Base-by-base conservation (phyloP, 2,113 vertebrate species). In the Malurus alboscapulatus region DNA sequence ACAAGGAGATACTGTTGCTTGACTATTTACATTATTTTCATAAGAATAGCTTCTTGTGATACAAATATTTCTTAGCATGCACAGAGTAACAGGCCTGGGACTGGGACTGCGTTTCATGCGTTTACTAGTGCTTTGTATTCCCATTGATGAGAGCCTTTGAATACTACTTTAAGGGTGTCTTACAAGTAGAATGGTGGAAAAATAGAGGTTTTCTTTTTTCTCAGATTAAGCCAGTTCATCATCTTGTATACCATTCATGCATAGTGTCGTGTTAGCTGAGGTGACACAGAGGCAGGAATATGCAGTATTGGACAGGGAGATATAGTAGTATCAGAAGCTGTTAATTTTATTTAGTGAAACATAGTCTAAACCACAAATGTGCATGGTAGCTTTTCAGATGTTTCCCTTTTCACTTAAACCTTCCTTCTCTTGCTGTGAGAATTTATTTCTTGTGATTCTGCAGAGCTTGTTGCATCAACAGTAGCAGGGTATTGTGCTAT, bases 51-150 rank as follows among this genome's bases (percentile, higher is more conserved):
- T 63, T 72, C 32, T 51, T 78, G 42, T 40, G 24, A 45, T 44
- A 3, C 0, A 0, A 34, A 36, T 11, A 14, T 24, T 59, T 88
- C 62, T 40, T 71, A 24, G 0, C 11, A 25, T 57, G 29, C 26
- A 14, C 30, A 17, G n/a, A 83, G 25, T 3, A 48, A 32, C 53
- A 48, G 42, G 27, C 48, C 17, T 68, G 45, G 51, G 25, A 40
- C 30, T 53, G 59, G 44, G 50, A 24, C 7, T 4, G 4, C 26
- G 12, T 53, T 87, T 84, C 12, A 8, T 34, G 18, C 26, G 14
- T 69, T 92, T 66, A 42, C 34, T 12, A 57, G 4, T 48, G 36
- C 16, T 80, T 80, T 91, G 12, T 40, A 57, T 45, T 77, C 11
- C 27, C 7, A 0, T 47, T 51, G 26, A 79, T 45, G 55, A 62